Evolutionary conservation across 2,797 vertebrate species (phyloP), one percentile per base, ranked within the genome.

Genomic region (Chloroceryle amazona): DNA sequence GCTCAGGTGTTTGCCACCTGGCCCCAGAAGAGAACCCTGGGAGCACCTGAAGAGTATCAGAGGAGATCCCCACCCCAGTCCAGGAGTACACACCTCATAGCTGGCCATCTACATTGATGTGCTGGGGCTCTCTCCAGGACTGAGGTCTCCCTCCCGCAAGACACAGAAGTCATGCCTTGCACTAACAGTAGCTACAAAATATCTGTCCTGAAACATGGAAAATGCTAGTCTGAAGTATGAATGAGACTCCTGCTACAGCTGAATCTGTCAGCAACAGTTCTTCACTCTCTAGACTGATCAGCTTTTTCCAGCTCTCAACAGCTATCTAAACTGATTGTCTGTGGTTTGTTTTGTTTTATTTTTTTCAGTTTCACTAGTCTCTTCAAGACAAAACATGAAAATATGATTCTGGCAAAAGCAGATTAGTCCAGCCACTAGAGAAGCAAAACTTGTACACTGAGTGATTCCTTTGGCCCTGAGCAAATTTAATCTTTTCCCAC

Each of bases 401-500:
- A 94, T 81, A 81, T 39, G 11, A 90, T 81, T 88, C 76, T 81
- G 1, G 14, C 72, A 88, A 67, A 88, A 72, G 41, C 91, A 94
- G 79, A 93, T 91, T 95, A 94, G 57, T 54, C 37, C 55, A 86
- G 82, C 18, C 82, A 79, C 85, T 19, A 42, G 87, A 90, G 93
- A 94, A 83, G 33, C 1, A 80, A 89, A 88, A 37, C 35, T 66
- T 83, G 55, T 67, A 60, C 16, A 20, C 31, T 14, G 57, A 92
- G 26, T 51, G 84, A 95, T 67, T 93, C 72, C 65, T 93, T 92
- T 86, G 68, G 75, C 79, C 86, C 41, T 0, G 0, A 91, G 91
- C 37, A 95, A 94, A 91, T 90, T 74, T 75, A 93, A 88, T 93
- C 42, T 93, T 78, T 87, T 54, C 23, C 31, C 33, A 54, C 65